Evolutionary conservation across 2,888 invertebrate genomes (phyloP).

Genomic region (Gerris lacustris): DNA sequence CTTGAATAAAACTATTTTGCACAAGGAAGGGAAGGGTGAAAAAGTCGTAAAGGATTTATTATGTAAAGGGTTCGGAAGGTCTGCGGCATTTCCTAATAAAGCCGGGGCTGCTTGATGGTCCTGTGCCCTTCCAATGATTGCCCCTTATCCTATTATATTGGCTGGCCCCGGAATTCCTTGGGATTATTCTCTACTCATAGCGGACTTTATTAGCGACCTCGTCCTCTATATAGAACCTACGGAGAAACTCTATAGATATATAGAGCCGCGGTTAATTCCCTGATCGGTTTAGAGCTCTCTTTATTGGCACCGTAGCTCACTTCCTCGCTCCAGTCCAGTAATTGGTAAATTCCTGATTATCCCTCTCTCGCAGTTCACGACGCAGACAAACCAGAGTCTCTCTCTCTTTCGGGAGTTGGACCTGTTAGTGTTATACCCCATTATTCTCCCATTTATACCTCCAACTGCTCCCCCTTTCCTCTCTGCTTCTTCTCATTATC

Average conservation of each 20-base stretch:
- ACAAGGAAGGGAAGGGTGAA: not conserved
- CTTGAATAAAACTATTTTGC: not conserved
- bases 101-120: not conserved
- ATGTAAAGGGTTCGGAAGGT: not conserved
- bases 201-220: slow-evolving; percentile 3
- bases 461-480: not conserved
- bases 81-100: slow-evolving; percentile 9
- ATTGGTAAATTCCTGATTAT: slow-evolving; percentile 11
- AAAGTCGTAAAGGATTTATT: not conserved
- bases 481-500: not conserved
- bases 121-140: slow-evolving; percentile 2
- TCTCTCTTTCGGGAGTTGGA: not conserved
- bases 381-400: not conserved
- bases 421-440: not conserved
- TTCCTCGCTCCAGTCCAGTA: not conserved
- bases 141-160: slow-evolving; percentile 9
- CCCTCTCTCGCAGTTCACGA: not conserved
- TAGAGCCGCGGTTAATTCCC: not conserved
- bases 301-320: not conserved
- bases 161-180: slow-evolving; percentile 2
- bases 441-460: not conserved
- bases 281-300: slow-evolving; percentile 8
- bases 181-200: slow-evolving; percentile 3
- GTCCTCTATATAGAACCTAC: not conserved
- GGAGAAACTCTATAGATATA: not conserved